Evolutionary conservation across 2,113 vertebrate genomes (phyloP).

Genomic region (Python bivittatus): DNA sequence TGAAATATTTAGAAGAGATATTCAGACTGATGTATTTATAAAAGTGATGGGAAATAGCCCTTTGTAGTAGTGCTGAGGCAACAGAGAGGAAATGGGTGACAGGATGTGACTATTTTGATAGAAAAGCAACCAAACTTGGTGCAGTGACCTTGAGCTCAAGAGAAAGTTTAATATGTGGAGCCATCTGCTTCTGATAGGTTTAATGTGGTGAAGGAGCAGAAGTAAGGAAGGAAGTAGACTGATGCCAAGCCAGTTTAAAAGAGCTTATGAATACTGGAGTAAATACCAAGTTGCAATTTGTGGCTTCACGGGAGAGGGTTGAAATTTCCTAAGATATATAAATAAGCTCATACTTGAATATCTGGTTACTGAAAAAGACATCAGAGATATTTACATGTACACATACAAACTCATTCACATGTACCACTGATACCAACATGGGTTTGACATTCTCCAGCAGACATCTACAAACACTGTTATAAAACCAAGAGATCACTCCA

Average conservation of each 20-base stretch:
- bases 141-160: not conserved
- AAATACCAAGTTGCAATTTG: not conserved
- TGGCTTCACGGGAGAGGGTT: slow-evolving; percentile 25
- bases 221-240: slow-evolving; percentile 22
- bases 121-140: not conserved
- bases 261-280: slow-evolving; percentile 3
- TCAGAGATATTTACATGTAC: slow-evolving; percentile 43
- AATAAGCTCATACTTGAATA: slow-evolving; percentile 42
- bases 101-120: slow-evolving; percentile 2
- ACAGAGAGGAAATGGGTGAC: slow-evolving; percentile 9
- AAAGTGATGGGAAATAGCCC: not conserved
- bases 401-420: not conserved
- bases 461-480: slow-evolving; percentile 40
- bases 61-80: not conserved
- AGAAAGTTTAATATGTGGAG: not conserved
- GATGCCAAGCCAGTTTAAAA: slow-evolving; percentile 18
- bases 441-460: not conserved
- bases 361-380: slow-evolving; percentile 39
- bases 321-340: slow-evolving; percentile 16
- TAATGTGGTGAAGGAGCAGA: slow-evolving; percentile 24
- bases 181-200: slow-evolving; percentile 1
- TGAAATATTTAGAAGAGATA: not conserved
- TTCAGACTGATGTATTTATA: not conserved
- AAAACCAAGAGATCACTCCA: slow-evolving; percentile 41
- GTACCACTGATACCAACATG: not conserved